Evolutionary conservation across 1,140 invertebrate species (phyloP).

Genomic region (Pygmarrhopalites habei): DNA sequence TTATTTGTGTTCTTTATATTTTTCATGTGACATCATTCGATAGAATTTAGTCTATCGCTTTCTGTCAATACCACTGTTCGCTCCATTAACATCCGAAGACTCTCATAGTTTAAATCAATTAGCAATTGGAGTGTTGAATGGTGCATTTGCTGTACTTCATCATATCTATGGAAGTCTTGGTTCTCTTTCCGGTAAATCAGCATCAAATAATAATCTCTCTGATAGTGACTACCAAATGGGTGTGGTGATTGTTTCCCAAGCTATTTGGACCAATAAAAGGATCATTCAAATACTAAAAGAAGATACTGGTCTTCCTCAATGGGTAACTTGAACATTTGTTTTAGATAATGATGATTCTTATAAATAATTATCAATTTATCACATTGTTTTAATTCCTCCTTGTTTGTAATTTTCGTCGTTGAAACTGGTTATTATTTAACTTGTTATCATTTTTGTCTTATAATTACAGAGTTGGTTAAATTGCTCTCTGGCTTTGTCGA

Average conservation of each 20-base stretch:
- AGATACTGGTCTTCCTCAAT: conserved; percentile 31
- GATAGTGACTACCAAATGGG: conserved; percentile 31
- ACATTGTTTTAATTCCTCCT: too few relatives aligned
- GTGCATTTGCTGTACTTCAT: conserved; percentile 27
- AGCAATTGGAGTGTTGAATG: conserved; percentile 22
- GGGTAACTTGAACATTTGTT: conserved; percentile 13
- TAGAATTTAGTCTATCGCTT: conserved; percentile 34
- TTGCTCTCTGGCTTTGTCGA: conserved; percentile 26
- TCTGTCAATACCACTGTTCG: conserved; percentile 25
- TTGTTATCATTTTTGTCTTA: conserved; percentile 9
- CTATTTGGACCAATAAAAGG: conserved; percentile 35
- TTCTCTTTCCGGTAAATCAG: neutral
- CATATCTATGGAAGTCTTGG: conserved; percentile 20
- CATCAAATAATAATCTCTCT: conserved; percentile 3
- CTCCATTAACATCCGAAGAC: conserved; percentile 23
- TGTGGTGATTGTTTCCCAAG: conserved; percentile 27
- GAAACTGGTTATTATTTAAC: too few relatives aligned
- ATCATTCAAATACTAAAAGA: conserved; percentile 32
- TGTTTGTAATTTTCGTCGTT: too few relatives aligned
- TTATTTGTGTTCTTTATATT: neutral
- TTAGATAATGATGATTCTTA: too few relatives aligned
- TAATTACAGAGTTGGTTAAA: conserved; percentile 37
- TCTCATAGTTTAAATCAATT: conserved; percentile 26
- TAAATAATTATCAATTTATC: too few relatives aligned
- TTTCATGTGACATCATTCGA: conserved; percentile 10